Percentiles rank a stretch among this genome's conserved stretches.
Evolutionary conservation across 1,140 invertebrate species (phyloP).

Genomic region (Nasonia giraulti): DNA sequence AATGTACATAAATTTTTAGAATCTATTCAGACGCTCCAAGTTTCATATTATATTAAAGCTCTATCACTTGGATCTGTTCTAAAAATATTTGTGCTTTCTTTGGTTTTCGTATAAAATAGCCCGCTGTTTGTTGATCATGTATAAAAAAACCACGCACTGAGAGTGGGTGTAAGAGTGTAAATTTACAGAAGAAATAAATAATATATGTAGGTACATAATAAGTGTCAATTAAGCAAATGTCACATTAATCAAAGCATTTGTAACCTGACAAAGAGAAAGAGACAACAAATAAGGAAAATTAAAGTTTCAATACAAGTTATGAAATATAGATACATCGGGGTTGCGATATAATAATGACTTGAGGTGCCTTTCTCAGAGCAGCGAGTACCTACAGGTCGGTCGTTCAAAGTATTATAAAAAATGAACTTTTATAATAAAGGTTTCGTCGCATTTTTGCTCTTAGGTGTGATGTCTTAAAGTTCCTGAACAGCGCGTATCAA

Average conservation of each 20-base stretch:
- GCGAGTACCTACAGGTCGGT: constrained; percentile 25
- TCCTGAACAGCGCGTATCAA: constrained; percentile 26
- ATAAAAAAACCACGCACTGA: constrained; percentile 10
- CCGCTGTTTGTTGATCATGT: constrained; percentile 25
- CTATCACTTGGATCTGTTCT: constrained; percentile 24
- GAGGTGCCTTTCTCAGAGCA: constrained; percentile 49
- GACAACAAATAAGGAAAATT: background rate
- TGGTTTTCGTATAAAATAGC: constrained; percentile 8
- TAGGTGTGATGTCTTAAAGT: constrained; percentile 30
- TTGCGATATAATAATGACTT: constrained; percentile 16
- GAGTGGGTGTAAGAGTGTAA: background rate
- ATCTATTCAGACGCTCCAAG: constrained; percentile 33
- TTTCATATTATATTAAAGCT: constrained; percentile 9
- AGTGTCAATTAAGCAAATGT: constrained; percentile 44
- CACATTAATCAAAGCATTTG: constrained; percentile 36
- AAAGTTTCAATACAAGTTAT: constrained; percentile 3
- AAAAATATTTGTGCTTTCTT: constrained; percentile 8
- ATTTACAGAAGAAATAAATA: constrained; percentile 22
- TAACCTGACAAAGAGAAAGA: constrained; percentile 7
- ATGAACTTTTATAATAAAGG: constrained; percentile 40
- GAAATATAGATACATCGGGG: constrained; percentile 11
- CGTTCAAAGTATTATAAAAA: constrained; percentile 32
- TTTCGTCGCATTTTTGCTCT: constrained; percentile 23
- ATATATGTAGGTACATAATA: constrained; percentile 11
- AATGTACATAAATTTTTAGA: constrained; percentile 44